Base-by-base conservation (phyloP, 2,888 invertebrate species). In the Catocala fraxini region DNA sequence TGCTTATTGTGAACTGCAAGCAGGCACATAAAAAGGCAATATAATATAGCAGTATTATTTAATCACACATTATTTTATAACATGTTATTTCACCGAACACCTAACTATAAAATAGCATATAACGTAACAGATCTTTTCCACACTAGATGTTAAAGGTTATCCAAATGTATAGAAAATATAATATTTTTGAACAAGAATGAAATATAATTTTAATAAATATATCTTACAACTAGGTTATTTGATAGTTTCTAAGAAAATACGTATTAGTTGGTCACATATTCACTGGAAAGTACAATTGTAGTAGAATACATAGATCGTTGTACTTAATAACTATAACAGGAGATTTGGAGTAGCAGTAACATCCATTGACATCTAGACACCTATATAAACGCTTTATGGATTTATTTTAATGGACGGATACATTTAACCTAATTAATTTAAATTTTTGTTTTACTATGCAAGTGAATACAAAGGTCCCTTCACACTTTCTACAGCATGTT, bases 341-440 rank as follows among this genome's bases (percentile, higher is more conserved):
- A 51, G 65, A 66, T 74, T 75, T 65, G 75, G 65, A 65, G 60
- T 73, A 70, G 49, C 74, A 77, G 67, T 70, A 76, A 76, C 71
- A 67, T 63, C 54, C 63, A 60, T 64, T 34, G 46, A 56, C 47
- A 63, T 52, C 35, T 76, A 72, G 25, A 65, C 59, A 45, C 51
- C 10, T 25, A 25, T 25, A 56, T 59, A 42, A 49, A 65, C 59
- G 59, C 56, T 67, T 61, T 34, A 33, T 63, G 25, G 56, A 61
- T 56, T 49, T 65, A 65, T 69, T 43, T 67, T 46, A 72, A 77
- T 75, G 85, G 82, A 84, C 83, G 84, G 85, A 82, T 77, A 79
- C 39, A 75, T 70, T 75, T 68, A 73, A 68, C 51, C 59, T 59
- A 59, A 39, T 39, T 7, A 59, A 39, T 39, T 7, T 45, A 60